Base-by-base conservation (phyloP, 2,888 invertebrate species). In the Polia nebulosa region DNA sequence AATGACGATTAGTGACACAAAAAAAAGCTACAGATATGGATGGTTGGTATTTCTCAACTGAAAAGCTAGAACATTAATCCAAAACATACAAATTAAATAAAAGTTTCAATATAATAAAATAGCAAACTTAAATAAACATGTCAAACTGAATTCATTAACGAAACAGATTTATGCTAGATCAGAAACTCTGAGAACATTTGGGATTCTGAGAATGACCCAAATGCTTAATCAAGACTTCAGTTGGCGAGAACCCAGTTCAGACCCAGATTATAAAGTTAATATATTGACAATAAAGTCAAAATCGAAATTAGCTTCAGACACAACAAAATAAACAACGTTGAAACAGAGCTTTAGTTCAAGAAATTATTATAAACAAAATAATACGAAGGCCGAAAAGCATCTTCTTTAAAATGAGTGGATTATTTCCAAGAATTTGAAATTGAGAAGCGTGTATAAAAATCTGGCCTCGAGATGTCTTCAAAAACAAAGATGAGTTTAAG, bases 251-350 rank as follows among this genome's bases (percentile, higher is more conserved):
- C 59, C 49, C 65, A 79, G 58, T 45, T 67, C 55, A 73, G 65
- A 41, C 49, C 47, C 47, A 64, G 47, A 70, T 60, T 49, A 70
- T 73, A 68, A 78, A 81, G 61, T 45, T 41, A 72, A 78, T 70
- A 68, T 65, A 74, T 72, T 51, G 61, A 49, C 52, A 62, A 68
- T 72, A 78, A 78, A 76, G 47, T 68, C 34, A 20, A 74, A 81
- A 78, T 65, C 49, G 17, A 69, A 72, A 74, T 78, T 22, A 71
- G n/a, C 57, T 41, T 36, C 55, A 68, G 70, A 74, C 64, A 59
- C 44, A 67, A 57, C 27, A 53, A 78, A 72, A 70, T 82, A 72
- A 76, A 78, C 69, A 71, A 59, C 45, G 20, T 29, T 53, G 39
- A 51, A 81, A 64, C 62, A 65, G 67, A 76, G 64, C 32, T 66